Evolutionary conservation across 2,888 invertebrate genomes (phyloP), one percentile per base, ranked within the genome.

Genomic region (Perithous albicinctus): DNA sequence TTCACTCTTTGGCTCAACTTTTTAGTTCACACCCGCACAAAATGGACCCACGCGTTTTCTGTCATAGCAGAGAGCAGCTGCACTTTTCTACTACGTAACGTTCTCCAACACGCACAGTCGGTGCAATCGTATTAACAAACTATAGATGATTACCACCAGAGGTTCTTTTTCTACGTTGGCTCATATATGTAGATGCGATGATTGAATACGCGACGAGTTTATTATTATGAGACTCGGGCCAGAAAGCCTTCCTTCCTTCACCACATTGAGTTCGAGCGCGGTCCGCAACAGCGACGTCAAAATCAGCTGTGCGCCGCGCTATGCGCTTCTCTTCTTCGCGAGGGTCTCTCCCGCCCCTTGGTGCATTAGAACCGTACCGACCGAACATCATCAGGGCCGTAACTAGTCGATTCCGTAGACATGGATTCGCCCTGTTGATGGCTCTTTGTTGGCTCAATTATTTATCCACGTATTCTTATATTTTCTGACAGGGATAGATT

Each of bases 291-390:
- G 76, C 78, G 78, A 78, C 84, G 84, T 85, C 84, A 82, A 84
- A 85, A 85, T 85, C 85, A 85, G 85, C 85, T 85, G 85, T 85
- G 80, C 82, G 80, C 82, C 69, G 63, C 81, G 76, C 43, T 67
- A 20, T 51, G 82, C 75, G 84, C 84, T 77, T 43, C 79, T 35
- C 81, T 72, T 59, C 75, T 80, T 63, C 75, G 77, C 76, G 74
- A 69, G 64, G 46, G n/a, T 56, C 64, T 23, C 51, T 64, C 51
- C n/a, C n/a, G n/a, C n/a, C n/a, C 1, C 32, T 61, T 51, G 56
- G 59, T 61, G 69, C 80, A 67, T 73, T 56, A 38, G 32, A 76
- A 74, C 43, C 67, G 80, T 48, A 56, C 48, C 74, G 67, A n/a
- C 61, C 78, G 66, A 51, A 69, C 54, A 32, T 43, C 64, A 12